Evolutionary conservation across 2,797 vertebrate species (phyloP).

Genomic region (Lithobates pipiens): DNA sequence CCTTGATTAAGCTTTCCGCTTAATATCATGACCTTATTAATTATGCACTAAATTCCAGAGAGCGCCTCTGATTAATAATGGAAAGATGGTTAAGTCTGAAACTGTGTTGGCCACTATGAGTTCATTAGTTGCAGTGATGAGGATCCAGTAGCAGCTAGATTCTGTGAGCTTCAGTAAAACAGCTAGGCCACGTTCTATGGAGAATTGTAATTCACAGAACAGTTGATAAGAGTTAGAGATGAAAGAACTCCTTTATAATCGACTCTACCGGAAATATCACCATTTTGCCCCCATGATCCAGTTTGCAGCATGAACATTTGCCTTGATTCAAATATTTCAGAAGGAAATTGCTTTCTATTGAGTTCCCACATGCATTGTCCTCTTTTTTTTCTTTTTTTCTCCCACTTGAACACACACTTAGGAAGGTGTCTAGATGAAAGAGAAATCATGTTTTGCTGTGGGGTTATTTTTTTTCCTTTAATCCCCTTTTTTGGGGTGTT

Average conservation of each 20-base stretch:
- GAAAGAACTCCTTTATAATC: not conserved
- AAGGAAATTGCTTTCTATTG: not conserved
- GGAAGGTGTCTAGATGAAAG: not conserved
- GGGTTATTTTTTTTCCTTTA: no score
- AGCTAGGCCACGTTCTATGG: not conserved
- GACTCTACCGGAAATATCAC: not conserved
- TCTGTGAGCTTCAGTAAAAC: not conserved
- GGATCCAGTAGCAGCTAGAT: not conserved
- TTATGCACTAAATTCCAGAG: conserved; percentile 10
- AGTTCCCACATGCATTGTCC: not conserved
- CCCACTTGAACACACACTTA: not conserved
- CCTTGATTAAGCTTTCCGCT: conserved; percentile 8
- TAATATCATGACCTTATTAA: conserved; percentile 14
- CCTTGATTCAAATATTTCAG: not conserved
- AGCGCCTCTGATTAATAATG: conserved; percentile 18
- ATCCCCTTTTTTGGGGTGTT: no score
- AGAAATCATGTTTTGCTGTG: no score
- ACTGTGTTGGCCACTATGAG: conserved; percentile 23
- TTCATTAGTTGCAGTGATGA: not conserved
- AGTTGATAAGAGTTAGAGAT: not conserved
- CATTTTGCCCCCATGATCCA: not conserved
- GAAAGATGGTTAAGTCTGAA: conserved; percentile 8
- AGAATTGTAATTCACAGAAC: not conserved
- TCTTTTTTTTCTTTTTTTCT: not conserved
- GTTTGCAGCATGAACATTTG: not conserved